phyloP scores from a whole-genome alignment of 2,888 invertebrate genomes.

The Cynaeus angustus region DNA sequence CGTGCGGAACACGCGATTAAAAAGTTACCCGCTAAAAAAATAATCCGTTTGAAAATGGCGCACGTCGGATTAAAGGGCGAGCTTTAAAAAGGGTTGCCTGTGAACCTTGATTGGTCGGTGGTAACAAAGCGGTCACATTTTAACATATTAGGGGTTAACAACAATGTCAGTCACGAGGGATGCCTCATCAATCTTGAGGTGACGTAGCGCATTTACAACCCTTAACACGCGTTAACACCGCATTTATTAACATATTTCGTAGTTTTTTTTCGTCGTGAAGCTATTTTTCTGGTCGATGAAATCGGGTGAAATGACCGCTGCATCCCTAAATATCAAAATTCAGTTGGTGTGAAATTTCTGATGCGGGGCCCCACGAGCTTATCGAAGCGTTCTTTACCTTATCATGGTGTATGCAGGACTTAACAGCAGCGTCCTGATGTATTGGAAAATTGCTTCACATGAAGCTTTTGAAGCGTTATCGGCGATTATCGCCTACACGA shows the following conservation, averaged over 20 bases:
- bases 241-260: slow-evolving; percentile 33
- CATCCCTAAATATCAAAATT: slow-evolving; percentile 71
- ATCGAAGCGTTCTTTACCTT: slow-evolving; percentile 64
- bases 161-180: slow-evolving; percentile 60
- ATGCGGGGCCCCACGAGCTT: slow-evolving; percentile 55
- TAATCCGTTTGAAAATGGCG: slow-evolving; percentile 60
- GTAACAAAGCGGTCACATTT: slow-evolving; percentile 60
- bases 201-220: slow-evolving; percentile 59
- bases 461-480: slow-evolving; percentile 47
- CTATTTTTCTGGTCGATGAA: slow-evolving; percentile 67
- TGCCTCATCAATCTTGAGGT: slow-evolving; percentile 62
- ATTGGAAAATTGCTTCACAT: slow-evolving; percentile 66
- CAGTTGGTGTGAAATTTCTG: slow-evolving; percentile 69
- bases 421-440: slow-evolving; percentile 66
- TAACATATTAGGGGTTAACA: slow-evolving; percentile 60
- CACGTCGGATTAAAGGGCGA: slow-evolving; percentile 51
- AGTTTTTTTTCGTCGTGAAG: slow-evolving; percentile 52
- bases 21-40: slow-evolving; percentile 47
- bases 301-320: slow-evolving; percentile 56
- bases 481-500: slow-evolving; percentile 41
- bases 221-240: slow-evolving; percentile 44
- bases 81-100: slow-evolving; percentile 56
- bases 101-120: slow-evolving; percentile 58
- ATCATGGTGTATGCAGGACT: slow-evolving; percentile 69
- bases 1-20: slow-evolving; percentile 43